Evolutionary conservation across 2,797 vertebrate genomes (phyloP).

Genomic region (Typhlichthys subterraneus): DNA sequence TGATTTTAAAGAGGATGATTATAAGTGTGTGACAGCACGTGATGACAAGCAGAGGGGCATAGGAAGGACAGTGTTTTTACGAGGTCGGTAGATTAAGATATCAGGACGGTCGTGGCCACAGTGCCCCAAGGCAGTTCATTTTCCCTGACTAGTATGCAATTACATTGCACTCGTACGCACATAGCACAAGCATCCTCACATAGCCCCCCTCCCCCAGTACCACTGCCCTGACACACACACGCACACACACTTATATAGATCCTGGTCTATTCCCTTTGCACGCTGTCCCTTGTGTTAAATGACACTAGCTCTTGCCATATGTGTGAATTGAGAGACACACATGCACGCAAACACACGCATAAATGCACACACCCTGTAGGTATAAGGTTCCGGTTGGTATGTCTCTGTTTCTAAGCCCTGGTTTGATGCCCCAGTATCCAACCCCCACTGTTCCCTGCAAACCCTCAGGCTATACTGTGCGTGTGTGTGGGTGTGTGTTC

Average conservation of each 20-base stretch:
- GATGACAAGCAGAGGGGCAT: neutral
- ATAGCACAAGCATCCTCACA: slow-evolving; percentile 6
- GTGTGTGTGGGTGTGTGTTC: slow-evolving; percentile 26
- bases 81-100: slow-evolving; percentile 71
- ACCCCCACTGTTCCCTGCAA: slow-evolving; percentile 73
- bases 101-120: slow-evolving; percentile 68
- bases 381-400: slow-evolving; percentile 77
- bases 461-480: slow-evolving; percentile 56
- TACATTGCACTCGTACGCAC: slow-evolving; percentile 71
- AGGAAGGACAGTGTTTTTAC: neutral
- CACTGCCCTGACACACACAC: neutral
- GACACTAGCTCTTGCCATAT: slow-evolving; percentile 69
- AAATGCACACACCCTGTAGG: slow-evolving; percentile 62
- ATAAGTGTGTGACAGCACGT: neutral
- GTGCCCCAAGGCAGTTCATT: slow-evolving; percentile 68
- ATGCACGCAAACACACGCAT: slow-evolving; percentile 22
- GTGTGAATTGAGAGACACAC: slow-evolving; percentile 51
- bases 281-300: slow-evolving; percentile 52
- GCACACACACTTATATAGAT: slow-evolving; percentile 4
- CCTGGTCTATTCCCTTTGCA: slow-evolving; percentile 38
- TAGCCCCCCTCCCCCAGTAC: neutral
- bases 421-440: slow-evolving; percentile 78
- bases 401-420: slow-evolving; percentile 75
- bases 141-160: slow-evolving; percentile 72
- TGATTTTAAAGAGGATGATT: neutral